These are phyloP conservation scores for Acanthacorydalis orientalis DNA, from an alignment of 2,888 invertebrate species.

Conservation along the genomic window DNA sequence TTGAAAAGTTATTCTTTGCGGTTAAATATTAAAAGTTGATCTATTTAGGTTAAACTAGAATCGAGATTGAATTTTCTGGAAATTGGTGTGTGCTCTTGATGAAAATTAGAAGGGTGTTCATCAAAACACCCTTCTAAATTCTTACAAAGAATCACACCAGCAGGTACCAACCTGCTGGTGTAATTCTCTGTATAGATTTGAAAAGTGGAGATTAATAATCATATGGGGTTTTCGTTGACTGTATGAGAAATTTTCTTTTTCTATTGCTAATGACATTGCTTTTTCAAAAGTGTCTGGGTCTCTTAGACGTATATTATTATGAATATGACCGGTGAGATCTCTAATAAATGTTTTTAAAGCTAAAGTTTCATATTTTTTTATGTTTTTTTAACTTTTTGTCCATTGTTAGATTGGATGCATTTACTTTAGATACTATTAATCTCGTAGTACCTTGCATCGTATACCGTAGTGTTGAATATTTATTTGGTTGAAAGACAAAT, in stretches of 20 bases:
- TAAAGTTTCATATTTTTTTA: background rate
- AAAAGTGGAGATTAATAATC: background rate
- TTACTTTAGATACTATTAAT: background rate
- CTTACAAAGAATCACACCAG: too few species aligned
- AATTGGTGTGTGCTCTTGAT: background rate
- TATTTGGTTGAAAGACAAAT: too few species aligned
- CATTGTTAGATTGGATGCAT: background rate
- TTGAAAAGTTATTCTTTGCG: background rate
- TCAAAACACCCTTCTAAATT: too few species aligned
- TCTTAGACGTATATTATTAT: background rate
- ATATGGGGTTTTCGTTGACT: background rate
- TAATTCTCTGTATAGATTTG: background rate
- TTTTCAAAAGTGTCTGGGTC: too few species aligned
- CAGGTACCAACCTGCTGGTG: background rate
- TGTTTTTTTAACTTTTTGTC: background rate
- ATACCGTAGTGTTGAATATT: too few species aligned
- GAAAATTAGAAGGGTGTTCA: too few species aligned
- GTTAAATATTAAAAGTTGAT: too few species aligned
- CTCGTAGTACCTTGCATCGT: background rate
- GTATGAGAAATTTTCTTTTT: background rate
- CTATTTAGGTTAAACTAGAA: background rate
- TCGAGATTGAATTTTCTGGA: background rate
- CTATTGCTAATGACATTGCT: too few species aligned
- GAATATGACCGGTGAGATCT: background rate
- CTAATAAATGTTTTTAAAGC: background rate